Conservation (phyloP, 30 jellyfish, hydroid and myxozoan genomes). For the Aurelia sp. region DNA sequence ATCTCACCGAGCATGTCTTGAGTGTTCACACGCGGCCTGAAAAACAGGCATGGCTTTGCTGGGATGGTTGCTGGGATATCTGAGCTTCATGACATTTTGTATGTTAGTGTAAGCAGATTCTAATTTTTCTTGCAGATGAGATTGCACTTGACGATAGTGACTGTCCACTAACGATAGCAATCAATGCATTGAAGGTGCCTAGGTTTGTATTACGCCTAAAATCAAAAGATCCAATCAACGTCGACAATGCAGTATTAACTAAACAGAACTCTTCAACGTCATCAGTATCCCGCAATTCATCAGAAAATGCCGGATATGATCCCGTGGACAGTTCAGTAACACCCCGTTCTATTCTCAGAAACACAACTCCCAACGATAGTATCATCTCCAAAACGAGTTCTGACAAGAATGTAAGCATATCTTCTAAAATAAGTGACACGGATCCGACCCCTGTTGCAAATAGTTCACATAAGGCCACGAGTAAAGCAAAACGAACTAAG, state of each 20-base stretch:
- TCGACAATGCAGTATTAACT: not conserved
- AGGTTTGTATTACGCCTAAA: slow-evolving; percentile 79
- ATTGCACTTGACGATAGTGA: slow-evolving; percentile 69
- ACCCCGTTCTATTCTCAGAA: slow-evolving; percentile 8
- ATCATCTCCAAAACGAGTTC: not conserved
- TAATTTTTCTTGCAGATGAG: slow-evolving; percentile 66
- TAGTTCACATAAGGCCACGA: slow-evolving; percentile 1
- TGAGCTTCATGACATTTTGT: too few species aligned
- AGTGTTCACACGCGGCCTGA: too few species aligned
- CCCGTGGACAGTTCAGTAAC: not conserved
- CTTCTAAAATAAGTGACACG: slow-evolving; percentile 14
- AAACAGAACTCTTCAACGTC: not conserved
- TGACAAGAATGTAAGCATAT: slow-evolving; percentile 7
- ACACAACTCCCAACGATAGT: slow-evolving; percentile 8
- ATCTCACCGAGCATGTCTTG: too few species aligned
- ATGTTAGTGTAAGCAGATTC: too few species aligned
- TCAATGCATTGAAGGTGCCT: slow-evolving; percentile 86
- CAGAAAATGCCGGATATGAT: not conserved
- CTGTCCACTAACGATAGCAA: slow-evolving; percentile 95
- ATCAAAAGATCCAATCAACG: slow-evolving; percentile 10
- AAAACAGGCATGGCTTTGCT: too few species aligned
- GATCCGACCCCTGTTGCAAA: not conserved
- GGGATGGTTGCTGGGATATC: too few species aligned
- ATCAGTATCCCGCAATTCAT: not conserved
- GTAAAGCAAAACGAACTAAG: slow-evolving; percentile 49